Conservation (phyloP, 2,113 vertebrate species). For the Hystrix brachyura region DNA sequence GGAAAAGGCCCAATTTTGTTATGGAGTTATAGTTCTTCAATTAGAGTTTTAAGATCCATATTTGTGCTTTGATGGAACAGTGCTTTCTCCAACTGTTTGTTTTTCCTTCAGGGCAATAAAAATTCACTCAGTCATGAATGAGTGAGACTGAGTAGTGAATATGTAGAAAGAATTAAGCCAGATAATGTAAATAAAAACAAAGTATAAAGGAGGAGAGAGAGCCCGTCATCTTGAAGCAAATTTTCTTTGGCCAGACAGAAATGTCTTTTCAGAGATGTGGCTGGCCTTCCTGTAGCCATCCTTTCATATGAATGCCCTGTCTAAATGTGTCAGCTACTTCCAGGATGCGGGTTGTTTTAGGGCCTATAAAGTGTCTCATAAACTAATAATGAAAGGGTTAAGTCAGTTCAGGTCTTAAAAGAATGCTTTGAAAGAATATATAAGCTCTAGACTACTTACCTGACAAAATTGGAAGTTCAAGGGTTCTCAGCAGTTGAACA, state of each 20-base stretch:
- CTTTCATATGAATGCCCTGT: slow-evolving; percentile 57
- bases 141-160: neutral
- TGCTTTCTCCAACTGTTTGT: slow-evolving; percentile 20
- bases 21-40: slow-evolving; percentile 14
- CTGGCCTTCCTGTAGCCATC: neutral
- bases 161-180: slow-evolving; percentile 44
- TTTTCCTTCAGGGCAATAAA: neutral
- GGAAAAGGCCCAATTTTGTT: neutral
- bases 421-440: slow-evolving; percentile 79
- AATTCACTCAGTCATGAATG: neutral
- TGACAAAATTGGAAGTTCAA: slow-evolving; percentile 71
- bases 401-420: slow-evolving; percentile 74
- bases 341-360: slow-evolving; percentile 76
- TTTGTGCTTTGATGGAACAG: neutral
- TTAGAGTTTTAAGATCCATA: neutral
- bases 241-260: slow-evolving; percentile 61
- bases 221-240: slow-evolving; percentile 33
- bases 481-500: slow-evolving; percentile 49
- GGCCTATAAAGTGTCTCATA: slow-evolving; percentile 76
- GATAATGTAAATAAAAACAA: slow-evolving; percentile 62
- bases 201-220: neutral
- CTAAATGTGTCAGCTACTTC: slow-evolving; percentile 61
- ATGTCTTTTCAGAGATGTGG: neutral
- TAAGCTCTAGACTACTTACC: slow-evolving; percentile 66
- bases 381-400: slow-evolving; percentile 82